These are phyloP conservation scores for Hetaerina americana DNA, from an alignment of 1,140 invertebrate species.

Conservation along the genomic window DNA sequence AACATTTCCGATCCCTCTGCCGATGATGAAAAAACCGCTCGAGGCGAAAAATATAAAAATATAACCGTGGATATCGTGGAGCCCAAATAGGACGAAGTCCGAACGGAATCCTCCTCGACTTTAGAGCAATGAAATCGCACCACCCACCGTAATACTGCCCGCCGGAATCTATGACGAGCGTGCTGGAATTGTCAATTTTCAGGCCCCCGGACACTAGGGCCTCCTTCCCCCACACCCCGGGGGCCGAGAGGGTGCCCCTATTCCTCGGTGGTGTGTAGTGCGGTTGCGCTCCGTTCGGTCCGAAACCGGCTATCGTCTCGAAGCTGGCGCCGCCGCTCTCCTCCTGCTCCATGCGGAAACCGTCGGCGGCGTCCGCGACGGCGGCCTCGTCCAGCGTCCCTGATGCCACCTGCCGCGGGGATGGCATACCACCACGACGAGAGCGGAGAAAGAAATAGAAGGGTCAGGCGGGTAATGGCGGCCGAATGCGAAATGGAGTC, in stretches of 20 bases:
- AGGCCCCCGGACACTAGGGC: conserved; percentile 28
- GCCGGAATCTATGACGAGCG: conserved; percentile 40
- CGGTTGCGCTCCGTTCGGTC: conserved; percentile 75
- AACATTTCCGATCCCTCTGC: too few relatives aligned
- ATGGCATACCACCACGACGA: not conserved
- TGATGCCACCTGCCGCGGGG: not conserved
- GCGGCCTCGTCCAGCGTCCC: conserved; percentile 46
- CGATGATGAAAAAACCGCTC: too few relatives aligned
- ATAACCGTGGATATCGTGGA: too few relatives aligned
- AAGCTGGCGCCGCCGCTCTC: conserved; percentile 62
- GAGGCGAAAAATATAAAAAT: too few relatives aligned
- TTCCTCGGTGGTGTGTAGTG: conserved; percentile 72
- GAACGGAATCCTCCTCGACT: too few relatives aligned
- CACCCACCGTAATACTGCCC: conserved; percentile 40
- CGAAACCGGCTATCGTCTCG: conserved; percentile 79
- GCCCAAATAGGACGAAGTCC: too few relatives aligned
- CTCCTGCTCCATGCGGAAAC: conserved; percentile 52
- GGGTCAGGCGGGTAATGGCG: too few relatives aligned
- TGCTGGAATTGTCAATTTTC: conserved; percentile 9
- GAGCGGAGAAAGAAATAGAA: too few relatives aligned
- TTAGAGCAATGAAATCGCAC: too few relatives aligned
- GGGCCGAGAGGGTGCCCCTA: conserved; percentile 75
- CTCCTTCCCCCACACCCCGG: conserved; percentile 87
- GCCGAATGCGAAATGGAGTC: too few relatives aligned
- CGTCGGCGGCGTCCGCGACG: conserved; percentile 47